These are phyloP conservation scores for Holcopasites calliopsidis DNA, from an alignment of 1,140 invertebrate genomes.

Conservation along the genomic window DNA sequence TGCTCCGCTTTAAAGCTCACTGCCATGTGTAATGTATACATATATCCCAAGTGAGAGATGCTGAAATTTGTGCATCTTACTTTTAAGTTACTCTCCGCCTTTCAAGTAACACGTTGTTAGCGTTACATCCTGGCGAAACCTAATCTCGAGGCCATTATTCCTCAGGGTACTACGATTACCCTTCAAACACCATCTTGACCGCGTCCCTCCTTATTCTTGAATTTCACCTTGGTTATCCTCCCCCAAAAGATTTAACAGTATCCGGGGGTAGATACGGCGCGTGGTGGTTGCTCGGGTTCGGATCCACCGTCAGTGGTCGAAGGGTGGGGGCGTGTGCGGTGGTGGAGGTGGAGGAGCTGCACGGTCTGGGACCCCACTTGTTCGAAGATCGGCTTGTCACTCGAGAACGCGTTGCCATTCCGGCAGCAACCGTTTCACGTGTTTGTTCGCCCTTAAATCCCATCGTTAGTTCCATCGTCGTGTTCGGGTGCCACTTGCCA, in stretches of 20 bases:
- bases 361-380: conserved; percentile 64
- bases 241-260: background rate
- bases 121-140: background rate
- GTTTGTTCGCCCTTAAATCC: background rate
- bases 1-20: background rate
- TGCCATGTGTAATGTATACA: background rate
- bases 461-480: too few relatives aligned
- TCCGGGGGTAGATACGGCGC: background rate
- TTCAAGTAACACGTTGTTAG: background rate
- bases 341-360: conserved; percentile 61
- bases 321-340: conserved; percentile 61
- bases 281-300: conserved; percentile 17
- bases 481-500: background rate
- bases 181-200: background rate
- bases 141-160: background rate
- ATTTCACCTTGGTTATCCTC: background rate
- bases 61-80: too few relatives aligned
- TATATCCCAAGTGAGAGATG: too few relatives aligned
- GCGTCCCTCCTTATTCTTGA: background rate
- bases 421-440: conserved; percentile 62
- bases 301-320: conserved; percentile 43
- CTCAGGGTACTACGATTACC: background rate
- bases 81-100: background rate
- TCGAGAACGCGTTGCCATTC: conserved; percentile 73
- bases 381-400: conserved; percentile 65